Conservation (phyloP, 1,140 invertebrate species). For the Drosophila ananassae region DNA sequence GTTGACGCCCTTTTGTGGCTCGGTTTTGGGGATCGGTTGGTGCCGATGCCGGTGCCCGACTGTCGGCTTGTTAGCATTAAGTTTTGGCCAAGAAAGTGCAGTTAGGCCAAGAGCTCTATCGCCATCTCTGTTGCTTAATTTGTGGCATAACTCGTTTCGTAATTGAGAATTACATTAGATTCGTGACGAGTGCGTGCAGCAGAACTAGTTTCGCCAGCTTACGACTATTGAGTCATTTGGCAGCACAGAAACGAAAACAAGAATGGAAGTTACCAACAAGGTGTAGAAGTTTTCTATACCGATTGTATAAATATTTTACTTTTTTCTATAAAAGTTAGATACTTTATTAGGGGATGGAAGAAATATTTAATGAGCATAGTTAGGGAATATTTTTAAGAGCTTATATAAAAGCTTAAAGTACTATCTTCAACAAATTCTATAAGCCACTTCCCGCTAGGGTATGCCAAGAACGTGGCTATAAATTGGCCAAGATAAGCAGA, state of each 20-base stretch:
- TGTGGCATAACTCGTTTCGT: conserved; percentile 81
- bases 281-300: conserved; percentile 14
- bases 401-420: no score
- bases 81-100: conserved; percentile 51
- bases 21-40: conserved; percentile 3
- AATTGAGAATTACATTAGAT: conserved; percentile 82
- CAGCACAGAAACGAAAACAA: conserved; percentile 36
- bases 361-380: no score
- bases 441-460: not conserved
- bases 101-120: conserved; percentile 29
- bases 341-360: no score
- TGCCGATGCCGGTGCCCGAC: not conserved
- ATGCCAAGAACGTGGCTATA: conserved; percentile 40
- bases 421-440: no score
- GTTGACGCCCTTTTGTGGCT: conserved; percentile 65
- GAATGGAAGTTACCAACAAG: conserved; percentile 14
- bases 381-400: no score
- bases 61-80: conserved; percentile 51
- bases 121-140: conserved; percentile 59
- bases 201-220: conserved; percentile 67
- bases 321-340: not conserved
- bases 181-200: conserved; percentile 74
- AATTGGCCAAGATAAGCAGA: conserved; percentile 71
- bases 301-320: not conserved
- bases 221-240: conserved; percentile 74